Evolutionary conservation across 2,888 invertebrate genomes (phyloP), one percentile per base, ranked within the genome.

Genomic region (Lamellibrachia satsuma): DNA sequence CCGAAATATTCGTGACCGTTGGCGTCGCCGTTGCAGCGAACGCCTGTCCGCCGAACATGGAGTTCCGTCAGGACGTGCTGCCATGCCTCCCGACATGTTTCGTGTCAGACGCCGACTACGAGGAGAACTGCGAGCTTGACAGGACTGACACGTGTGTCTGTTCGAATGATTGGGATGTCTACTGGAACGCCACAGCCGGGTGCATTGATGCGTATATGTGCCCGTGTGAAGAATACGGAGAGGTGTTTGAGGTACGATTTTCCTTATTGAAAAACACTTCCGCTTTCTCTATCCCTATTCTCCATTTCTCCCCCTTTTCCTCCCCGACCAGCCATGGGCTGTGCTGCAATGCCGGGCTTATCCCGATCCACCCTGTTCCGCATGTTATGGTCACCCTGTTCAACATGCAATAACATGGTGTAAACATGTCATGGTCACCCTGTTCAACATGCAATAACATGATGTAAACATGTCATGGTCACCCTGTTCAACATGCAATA

Each of bases 71-170:
- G 75, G n/a, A 75, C 75, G 75, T 75, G 75, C 15, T 22, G 75
- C 15, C 15, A 1, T 75, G 75, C 22, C 75, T 11, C 6, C 22
- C 75, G 15, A 75, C 75, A 7, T 75, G 75, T n/a, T 75, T 75
- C 75, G 6, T 22, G 15, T 75, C 6, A 3, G 22, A 4, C 75
- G 91, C 22, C 0, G 91, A 91, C n/a, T 51, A 52, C 39, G 52
- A 57, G 55, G 39, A 55, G 2, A n/a, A 52, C 4, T 91, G 91
- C 27, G 15, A 55, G 52, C 11, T 52, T 2, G 39, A 22, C 2
- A 27, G 27, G 9, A 91, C 52, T n/a, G 91, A 55, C 15, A 91
- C 4, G 52, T 91, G 91, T 27, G 91, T 57, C 11, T 91, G 91
- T 52, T 2, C 52, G 3, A 11, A 51, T 1, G 52, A 91, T 15